A percentile compares a stretch with the other conserved stretches of the same genome.
Conservation (phyloP, 1,140 invertebrate genomes). For the Lutraria rhynchaena region DNA sequence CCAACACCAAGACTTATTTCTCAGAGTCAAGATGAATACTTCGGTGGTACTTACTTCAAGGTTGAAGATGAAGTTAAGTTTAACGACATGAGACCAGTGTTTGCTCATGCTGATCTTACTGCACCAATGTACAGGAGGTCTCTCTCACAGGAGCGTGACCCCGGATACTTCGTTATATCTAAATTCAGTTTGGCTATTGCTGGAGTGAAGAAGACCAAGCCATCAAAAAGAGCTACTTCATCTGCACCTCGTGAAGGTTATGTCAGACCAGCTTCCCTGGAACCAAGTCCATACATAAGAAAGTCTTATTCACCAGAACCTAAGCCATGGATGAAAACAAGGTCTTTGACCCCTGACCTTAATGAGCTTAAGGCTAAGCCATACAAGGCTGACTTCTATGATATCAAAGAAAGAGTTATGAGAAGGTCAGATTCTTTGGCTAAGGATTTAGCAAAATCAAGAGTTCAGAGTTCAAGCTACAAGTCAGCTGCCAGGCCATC, state of each 20-base stretch:
- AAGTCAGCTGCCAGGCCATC: constrained; percentile 10
- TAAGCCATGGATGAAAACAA: constrained; percentile 18
- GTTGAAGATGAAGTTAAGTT: constrained; percentile 39
- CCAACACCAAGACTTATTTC: constrained; percentile 20
- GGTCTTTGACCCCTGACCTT: constrained; percentile 46
- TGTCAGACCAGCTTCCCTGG: constrained; percentile 23
- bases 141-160: constrained; percentile 29
- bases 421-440: constrained; percentile 1
- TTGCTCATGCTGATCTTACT: not conserved
- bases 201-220: constrained; percentile 10
- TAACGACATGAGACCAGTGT: constrained; percentile 17
- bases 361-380: constrained; percentile 23
- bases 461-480: not conserved
- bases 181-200: constrained; percentile 43
- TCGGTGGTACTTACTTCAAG: constrained; percentile 38
- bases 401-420: constrained; percentile 1
- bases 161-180: constrained; percentile 51
- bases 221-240: not conserved
- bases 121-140: not conserved
- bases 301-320: constrained; percentile 15
- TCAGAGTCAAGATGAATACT: constrained; percentile 44
- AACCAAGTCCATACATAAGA: constrained; percentile 22
- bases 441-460: not conserved
- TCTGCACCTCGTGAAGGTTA: not conserved
- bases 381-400: constrained; percentile 12